These are phyloP conservation scores for Rhamnusium bicolor DNA, from an alignment of 2,888 invertebrate genomes.

Conservation along the genomic window DNA sequence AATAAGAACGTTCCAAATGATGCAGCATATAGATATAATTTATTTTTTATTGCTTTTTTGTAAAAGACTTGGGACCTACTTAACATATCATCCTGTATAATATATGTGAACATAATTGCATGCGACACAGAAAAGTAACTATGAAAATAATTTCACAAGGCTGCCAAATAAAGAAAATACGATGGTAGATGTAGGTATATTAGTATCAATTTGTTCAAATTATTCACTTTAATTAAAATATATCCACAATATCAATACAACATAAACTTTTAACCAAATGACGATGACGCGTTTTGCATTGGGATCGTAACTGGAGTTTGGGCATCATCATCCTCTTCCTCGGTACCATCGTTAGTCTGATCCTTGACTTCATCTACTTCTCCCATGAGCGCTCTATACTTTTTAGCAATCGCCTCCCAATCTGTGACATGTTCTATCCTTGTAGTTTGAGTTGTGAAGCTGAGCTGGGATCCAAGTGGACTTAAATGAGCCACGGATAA, in stretches of 20 bases:
- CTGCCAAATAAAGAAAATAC: background rate
- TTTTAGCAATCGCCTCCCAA: slow-evolving; percentile 92
- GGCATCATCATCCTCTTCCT: slow-evolving; percentile 64
- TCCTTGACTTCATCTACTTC: slow-evolving; percentile 74
- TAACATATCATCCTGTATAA: too few species aligned
- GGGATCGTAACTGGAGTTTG: slow-evolving; percentile 56
- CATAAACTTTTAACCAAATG: slow-evolving; percentile 47
- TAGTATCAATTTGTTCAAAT: too few species aligned
- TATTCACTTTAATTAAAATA: too few species aligned
- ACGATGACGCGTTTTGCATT: slow-evolving; percentile 50
- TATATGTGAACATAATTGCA: too few species aligned
- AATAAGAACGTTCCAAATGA: too few species aligned
- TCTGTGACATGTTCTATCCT: slow-evolving; percentile 92
- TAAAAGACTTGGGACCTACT: too few species aligned
- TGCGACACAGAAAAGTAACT: too few species aligned
- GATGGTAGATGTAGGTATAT: too few species aligned
- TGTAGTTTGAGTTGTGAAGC: slow-evolving; percentile 83
- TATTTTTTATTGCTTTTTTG: too few species aligned
- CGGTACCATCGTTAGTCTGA: slow-evolving; percentile 63
- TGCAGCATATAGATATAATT: too few species aligned
- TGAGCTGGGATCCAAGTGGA: slow-evolving; percentile 88
- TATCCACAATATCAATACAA: too few species aligned
- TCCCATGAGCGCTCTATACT: slow-evolving; percentile 85
- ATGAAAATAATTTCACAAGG: background rate
- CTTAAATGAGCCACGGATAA: slow-evolving; percentile 87